phyloP scores from a whole-genome alignment of 2,888 invertebrate genomes.

The Shargacucullia verbasci region DNA sequence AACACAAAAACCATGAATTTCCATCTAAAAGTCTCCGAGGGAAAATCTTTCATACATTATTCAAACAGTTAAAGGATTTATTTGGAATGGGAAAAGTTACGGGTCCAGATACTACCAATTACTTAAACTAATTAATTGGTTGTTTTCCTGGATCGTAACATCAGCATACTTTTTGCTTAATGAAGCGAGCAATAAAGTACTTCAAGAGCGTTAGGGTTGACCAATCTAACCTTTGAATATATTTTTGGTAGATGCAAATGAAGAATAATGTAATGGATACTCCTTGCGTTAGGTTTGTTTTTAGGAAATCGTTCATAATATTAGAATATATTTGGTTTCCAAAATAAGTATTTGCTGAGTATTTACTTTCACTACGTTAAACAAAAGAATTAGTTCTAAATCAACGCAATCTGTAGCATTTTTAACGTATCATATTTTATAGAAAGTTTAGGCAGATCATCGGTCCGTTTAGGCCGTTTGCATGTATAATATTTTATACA shows the following conservation, averaged over 20 bases:
- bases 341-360: too few relatives aligned
- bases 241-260: background rate
- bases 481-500: too few relatives aligned
- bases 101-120: constrained; percentile 77
- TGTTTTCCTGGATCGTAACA: constrained; percentile 80
- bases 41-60: constrained; percentile 71
- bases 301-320: too few relatives aligned
- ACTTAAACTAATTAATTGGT: constrained; percentile 86
- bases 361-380: too few relatives aligned
- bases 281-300: too few relatives aligned
- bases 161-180: constrained; percentile 85
- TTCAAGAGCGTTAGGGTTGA: constrained; percentile 67
- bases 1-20: constrained; percentile 35
- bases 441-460: too few relatives aligned
- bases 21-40: constrained; percentile 27
- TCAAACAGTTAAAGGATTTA: constrained; percentile 77
- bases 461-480: too few relatives aligned
- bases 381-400: too few relatives aligned
- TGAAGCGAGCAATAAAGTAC: constrained; percentile 79
- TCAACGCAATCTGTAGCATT: too few relatives aligned
- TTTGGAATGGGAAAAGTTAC: constrained; percentile 75
- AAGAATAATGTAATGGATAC: too few relatives aligned
- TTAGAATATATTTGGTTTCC: too few relatives aligned
- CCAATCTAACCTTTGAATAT: background rate
- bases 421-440: too few relatives aligned